These are phyloP conservation scores for Lordiphosa stackelbergi DNA, from an alignment of 1,140 invertebrate species.

Conservation along the genomic window DNA sequence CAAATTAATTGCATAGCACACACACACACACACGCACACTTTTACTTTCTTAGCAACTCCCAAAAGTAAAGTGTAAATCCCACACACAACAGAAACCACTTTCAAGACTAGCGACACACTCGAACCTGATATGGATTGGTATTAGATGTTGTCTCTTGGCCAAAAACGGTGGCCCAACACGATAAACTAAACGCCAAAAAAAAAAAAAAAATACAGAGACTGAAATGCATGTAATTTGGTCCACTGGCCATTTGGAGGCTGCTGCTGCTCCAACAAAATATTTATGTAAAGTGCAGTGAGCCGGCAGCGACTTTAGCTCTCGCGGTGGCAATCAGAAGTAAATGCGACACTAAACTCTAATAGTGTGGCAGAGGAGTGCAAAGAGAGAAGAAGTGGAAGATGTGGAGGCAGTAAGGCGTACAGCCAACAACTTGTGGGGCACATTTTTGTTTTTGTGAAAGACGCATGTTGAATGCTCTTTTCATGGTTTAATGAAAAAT, in stretches of 20 bases:
- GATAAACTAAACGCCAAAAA: conserved; percentile 63
- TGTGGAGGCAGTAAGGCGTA: conserved; percentile 14
- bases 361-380: background rate
- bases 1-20: conserved; percentile 44
- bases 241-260: conserved; percentile 14
- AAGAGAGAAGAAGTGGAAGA: conserved; percentile 3
- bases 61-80: conserved; percentile 25
- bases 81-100: conserved; percentile 40
- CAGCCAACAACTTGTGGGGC: conserved; percentile 25
- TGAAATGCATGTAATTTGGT: conserved; percentile 56
- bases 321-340: conserved; percentile 52
- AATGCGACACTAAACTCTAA: conserved; percentile 54
- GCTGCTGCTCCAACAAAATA: conserved; percentile 25
- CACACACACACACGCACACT: conserved; percentile 31
- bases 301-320: conserved; percentile 17
- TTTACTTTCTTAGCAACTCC: conserved; percentile 46
- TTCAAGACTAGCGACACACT: conserved; percentile 18
- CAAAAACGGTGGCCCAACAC: conserved; percentile 51
- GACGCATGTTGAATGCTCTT: conserved; percentile 3
- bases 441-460: conserved; percentile 4
- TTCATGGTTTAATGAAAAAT: no score
- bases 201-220: conserved; percentile 4
- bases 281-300: conserved; percentile 37
- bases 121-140: conserved; percentile 56
- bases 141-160: conserved; percentile 43